Conservation (phyloP, 2,888 invertebrate species). For the Metacarcinus magister region DNA sequence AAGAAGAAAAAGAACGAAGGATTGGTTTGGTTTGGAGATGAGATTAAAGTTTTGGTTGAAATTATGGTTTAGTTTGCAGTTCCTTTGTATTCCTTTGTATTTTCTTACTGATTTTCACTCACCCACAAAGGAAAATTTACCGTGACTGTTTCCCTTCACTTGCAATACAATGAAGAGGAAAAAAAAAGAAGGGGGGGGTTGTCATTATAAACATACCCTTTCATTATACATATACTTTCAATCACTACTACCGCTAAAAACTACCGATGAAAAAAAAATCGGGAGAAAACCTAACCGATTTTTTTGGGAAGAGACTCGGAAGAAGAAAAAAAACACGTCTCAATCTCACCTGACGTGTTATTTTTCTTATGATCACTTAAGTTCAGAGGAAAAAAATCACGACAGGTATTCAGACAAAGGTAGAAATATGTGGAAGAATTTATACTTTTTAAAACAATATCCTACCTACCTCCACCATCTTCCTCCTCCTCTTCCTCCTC, state of each 20-base stretch:
- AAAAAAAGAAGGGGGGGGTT: not conserved
- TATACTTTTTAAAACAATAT: not conserved
- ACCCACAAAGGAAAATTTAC: not conserved
- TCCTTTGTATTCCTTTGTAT: no score
- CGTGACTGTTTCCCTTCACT: not conserved
- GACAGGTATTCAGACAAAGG: not conserved
- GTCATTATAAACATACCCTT: no score
- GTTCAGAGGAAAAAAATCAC: not conserved
- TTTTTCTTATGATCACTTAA: not conserved
- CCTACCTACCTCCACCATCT: not conserved
- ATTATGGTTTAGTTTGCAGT: no score
- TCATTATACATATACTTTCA: not conserved
- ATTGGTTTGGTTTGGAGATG: not conserved
- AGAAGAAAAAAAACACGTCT: not conserved
- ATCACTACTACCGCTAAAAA: not conserved
- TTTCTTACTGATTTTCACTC: not conserved
- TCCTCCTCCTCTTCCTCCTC: slow-evolving; percentile 29
- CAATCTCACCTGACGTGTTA: not conserved
- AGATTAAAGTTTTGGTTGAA: not conserved
- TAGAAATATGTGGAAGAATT: not conserved
- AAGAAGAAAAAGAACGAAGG: not conserved
- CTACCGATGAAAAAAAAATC: no score
- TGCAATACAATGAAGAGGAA: not conserved
- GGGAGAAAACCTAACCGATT: no score
- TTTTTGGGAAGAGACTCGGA: no score